phyloP scores from a whole-genome alignment of 2,113 vertebrate genomes.

The Oenanthe oenanthe region DNA sequence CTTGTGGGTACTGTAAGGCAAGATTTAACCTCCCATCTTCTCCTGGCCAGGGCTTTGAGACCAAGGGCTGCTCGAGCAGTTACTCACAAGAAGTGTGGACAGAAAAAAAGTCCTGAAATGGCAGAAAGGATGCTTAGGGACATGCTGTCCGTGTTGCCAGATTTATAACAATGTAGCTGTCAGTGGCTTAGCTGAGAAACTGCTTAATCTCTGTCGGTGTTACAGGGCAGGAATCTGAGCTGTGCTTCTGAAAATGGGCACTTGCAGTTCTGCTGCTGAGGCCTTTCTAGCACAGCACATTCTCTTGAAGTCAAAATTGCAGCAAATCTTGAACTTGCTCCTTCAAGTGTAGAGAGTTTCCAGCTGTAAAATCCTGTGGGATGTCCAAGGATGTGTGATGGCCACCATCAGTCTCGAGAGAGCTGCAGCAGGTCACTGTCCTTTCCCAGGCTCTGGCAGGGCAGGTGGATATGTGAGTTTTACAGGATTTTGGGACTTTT shows the following conservation, averaged over 20 bases:
- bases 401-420: not conserved
- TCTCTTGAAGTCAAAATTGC: not conserved
- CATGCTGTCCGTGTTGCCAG: not conserved
- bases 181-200: not conserved
- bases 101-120: not conserved
- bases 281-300: not conserved
- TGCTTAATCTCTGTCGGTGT: not conserved
- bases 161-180: not conserved
- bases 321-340: not conserved
- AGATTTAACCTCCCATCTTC: not conserved
- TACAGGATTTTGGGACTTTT: not conserved
- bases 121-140: not conserved
- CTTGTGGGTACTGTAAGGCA: not conserved
- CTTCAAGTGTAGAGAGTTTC: not conserved
- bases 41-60: not conserved
- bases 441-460: accelerated
- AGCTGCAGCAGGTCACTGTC: not conserved
- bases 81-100: not conserved
- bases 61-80: not conserved
- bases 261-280: not conserved
- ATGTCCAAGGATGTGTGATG: not conserved
- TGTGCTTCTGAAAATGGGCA: not conserved
- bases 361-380: not conserved
- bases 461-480: not conserved
- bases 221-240: not conserved